Evolutionary conservation across 1,140 invertebrate species (phyloP), one percentile per base, ranked within the genome.

Genomic region (Aphelinus atriplicis): DNA sequence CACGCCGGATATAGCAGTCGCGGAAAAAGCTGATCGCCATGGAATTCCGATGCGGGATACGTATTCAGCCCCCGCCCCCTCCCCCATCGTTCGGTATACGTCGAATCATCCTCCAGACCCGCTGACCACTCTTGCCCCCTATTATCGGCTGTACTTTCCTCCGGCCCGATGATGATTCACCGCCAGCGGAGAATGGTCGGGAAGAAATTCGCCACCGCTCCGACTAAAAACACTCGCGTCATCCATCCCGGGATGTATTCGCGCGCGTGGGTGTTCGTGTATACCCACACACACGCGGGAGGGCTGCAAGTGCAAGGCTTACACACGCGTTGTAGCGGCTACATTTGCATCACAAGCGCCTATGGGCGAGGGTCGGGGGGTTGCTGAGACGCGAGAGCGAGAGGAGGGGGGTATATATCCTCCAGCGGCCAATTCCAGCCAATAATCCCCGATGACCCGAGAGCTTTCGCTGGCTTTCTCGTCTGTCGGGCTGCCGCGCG

Each of bases 381-480:
- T 43, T 53, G 67, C 67, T 71, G 66, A 67, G 62, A 71, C 74
- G 73, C 69, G 79, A 60, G 77, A 57, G 62, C 58, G 64, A 72
- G 47, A 67, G 60, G 53, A 48, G 42, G 63, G 9, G 56, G 63
- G 66, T 61, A 55, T 69, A 71, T 84, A 79, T 76, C 81, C 81
- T 82, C 81, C 76, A 80, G 81, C 81, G 81, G 79, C 73, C 81
- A 85, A 86, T 87, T 84, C 83, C 83, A 83, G 83, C 84, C 85
- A 86, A 88, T 88, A 87, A 86, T 88, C 85, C 26, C 84, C 82
- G 76, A 78, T 80, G 80, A 83, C 80, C 81, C 83, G 78, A 82
- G 60, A 61, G 65, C 75, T 73, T 77, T 80, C 78, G 75, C 75
- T 43, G 6, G 51, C 64, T 2, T 48, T 69, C 79, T 81, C 82